Evolutionary conservation across 1,140 invertebrate species (phyloP).

Genomic region (Trachymyrmex septentrionalis): DNA sequence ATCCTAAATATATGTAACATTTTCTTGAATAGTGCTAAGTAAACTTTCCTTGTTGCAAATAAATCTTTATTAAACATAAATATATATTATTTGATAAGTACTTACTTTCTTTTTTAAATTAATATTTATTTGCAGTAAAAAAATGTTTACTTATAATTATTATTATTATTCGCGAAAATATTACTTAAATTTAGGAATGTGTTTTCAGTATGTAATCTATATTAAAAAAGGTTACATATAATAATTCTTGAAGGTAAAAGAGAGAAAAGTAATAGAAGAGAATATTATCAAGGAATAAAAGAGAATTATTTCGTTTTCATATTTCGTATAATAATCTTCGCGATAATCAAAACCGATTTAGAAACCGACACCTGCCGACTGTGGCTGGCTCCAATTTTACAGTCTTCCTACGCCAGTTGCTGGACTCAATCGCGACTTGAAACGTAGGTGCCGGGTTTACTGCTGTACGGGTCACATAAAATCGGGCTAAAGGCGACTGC

Average conservation of each 20-base stretch:
- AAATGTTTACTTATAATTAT: no score
- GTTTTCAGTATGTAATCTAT: no score
- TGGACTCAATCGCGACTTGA: slow-evolving; percentile 43
- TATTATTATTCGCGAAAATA: no score
- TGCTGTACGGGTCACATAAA: slow-evolving; percentile 63
- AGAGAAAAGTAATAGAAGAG: not conserved
- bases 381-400: slow-evolving; percentile 32
- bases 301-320: not conserved
- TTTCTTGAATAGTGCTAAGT: no score
- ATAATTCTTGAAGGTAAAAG: slow-evolving; percentile 7
- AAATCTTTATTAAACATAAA: no score
- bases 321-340: slow-evolving; percentile 5
- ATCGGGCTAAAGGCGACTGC: slow-evolving; percentile 27
- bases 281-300: not conserved
- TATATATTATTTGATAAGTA: no score
- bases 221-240: not conserved
- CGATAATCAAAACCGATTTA: slow-evolving; percentile 15
- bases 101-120: no score
- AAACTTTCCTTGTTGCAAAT: no score
- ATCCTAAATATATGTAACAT: no score
- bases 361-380: slow-evolving; percentile 58
- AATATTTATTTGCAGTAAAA: no score
- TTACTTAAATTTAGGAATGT: no score
- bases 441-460: slow-evolving; percentile 68
- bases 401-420: slow-evolving; percentile 43